phyloP scores from a whole-genome alignment of 2,113 vertebrate genomes.

The Fulica atra region DNA sequence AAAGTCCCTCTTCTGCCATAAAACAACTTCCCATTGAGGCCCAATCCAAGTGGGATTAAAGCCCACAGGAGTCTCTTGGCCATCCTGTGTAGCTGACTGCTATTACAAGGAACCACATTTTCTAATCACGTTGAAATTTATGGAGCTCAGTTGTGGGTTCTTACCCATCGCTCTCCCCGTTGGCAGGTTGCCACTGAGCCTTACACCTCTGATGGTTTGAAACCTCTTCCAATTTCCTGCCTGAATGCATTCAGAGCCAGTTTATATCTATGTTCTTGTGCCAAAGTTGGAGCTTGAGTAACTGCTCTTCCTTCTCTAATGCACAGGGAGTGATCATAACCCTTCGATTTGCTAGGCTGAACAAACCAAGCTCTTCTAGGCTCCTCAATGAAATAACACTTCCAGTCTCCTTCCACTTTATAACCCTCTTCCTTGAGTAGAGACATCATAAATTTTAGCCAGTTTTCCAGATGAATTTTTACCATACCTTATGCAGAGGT shows the following conservation, averaged over 20 bases:
- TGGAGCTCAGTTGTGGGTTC: neutral
- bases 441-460: neutral
- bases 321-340: neutral
- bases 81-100: neutral
- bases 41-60: neutral
- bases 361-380: neutral
- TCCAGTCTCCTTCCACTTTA: neutral
- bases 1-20: neutral
- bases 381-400: neutral
- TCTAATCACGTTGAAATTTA: neutral
- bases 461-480: neutral
- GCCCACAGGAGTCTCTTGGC: neutral
- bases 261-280: neutral
- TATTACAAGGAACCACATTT: neutral
- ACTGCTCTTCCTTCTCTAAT: neutral
- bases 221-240: constrained; percentile 46
- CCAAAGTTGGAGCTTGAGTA: constrained; percentile 18
- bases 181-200: neutral
- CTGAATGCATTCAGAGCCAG: constrained; percentile 27
- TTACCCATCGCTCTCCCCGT: neutral
- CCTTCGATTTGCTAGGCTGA: neutral
- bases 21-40: neutral
- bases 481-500: neutral
- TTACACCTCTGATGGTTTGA: constrained; percentile 41
- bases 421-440: neutral